Percentiles rank a stretch among this genome's conserved stretches.
Conservation (phyloP, 2,113 vertebrate species). For the Melozone crissalis region DNA sequence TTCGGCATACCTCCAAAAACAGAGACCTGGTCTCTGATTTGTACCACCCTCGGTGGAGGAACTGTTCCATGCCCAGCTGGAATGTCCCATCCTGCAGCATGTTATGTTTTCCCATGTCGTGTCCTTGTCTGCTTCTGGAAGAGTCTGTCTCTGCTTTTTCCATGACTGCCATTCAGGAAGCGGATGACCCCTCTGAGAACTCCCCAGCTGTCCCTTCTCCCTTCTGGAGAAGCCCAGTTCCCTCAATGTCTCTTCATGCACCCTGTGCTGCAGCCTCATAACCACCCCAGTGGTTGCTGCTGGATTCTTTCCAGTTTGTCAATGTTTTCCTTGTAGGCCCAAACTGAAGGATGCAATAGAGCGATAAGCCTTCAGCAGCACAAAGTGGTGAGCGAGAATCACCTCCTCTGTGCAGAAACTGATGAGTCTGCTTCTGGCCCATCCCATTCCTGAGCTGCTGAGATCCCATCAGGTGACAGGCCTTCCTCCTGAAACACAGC, state of each 20-base stretch:
- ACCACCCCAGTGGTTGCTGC: neutral
- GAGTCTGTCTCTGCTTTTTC: neutral
- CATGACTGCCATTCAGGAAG: neutral
- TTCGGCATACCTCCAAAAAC: neutral
- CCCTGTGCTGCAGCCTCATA: neutral
- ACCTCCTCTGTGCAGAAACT: neutral
- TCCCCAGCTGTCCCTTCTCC: neutral
- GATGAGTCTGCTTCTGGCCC: neutral
- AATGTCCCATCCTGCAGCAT: neutral
- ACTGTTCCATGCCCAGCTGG: neutral
- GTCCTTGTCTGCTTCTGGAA: neutral
- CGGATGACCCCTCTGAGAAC: neutral
- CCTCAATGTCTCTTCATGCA: neutral
- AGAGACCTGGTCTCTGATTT: neutral
- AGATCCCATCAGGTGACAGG: neutral
- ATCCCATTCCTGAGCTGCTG: neutral
- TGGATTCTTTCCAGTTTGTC: neutral
- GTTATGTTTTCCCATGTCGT: neutral
- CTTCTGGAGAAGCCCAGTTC: neutral
- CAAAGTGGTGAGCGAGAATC: neutral
- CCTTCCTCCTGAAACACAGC: neutral
- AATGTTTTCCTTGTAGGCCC: neutral
- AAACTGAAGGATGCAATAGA: neutral
- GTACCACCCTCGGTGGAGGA: neutral
- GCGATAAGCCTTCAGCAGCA: neutral